Conservation (phyloP, 2,113 vertebrate genomes). For the Psilopsiagon aymara region DNA sequence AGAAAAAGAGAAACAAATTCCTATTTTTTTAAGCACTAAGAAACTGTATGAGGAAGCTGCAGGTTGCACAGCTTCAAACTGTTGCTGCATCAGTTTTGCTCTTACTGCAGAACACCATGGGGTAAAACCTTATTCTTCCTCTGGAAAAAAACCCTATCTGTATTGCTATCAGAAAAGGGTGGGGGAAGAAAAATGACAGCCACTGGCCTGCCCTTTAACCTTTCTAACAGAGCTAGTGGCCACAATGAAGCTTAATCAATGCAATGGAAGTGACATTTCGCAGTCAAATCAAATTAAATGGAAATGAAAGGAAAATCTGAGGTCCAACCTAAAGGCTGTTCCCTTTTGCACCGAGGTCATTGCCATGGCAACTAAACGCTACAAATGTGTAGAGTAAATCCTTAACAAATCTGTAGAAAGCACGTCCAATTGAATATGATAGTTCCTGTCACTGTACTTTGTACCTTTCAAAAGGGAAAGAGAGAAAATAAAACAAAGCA, state of each 20-base stretch:
- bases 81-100: conserved; percentile 34
- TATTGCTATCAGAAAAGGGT: conserved; percentile 70
- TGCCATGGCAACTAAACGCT: conserved; percentile 78
- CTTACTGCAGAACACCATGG: conserved; percentile 28
- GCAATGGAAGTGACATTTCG: conserved; percentile 90
- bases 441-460: conserved; percentile 66
- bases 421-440: conserved; percentile 77
- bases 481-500: conserved; percentile 24
- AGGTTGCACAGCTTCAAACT: background rate
- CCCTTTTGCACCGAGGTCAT: conserved; percentile 78
- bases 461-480: conserved; percentile 32
- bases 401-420: conserved; percentile 78
- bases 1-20: background rate
- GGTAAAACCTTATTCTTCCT: conserved; percentile 31
- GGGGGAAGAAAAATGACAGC: conserved; percentile 61
- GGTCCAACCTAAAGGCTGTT: conserved; percentile 82
- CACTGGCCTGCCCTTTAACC: conserved; percentile 79
- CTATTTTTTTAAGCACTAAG: background rate
- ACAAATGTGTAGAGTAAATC: conserved; percentile 77
- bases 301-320: conserved; percentile 88
- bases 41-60: background rate
- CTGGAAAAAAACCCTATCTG: conserved; percentile 34
- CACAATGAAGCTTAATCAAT: conserved; percentile 89
- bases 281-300: conserved; percentile 96
- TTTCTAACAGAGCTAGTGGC: conserved; percentile 80